These are phyloP conservation scores for Hippopotamyrus pictus DNA, from an alignment of 2,797 vertebrate species.

Conservation along the genomic window DNA sequence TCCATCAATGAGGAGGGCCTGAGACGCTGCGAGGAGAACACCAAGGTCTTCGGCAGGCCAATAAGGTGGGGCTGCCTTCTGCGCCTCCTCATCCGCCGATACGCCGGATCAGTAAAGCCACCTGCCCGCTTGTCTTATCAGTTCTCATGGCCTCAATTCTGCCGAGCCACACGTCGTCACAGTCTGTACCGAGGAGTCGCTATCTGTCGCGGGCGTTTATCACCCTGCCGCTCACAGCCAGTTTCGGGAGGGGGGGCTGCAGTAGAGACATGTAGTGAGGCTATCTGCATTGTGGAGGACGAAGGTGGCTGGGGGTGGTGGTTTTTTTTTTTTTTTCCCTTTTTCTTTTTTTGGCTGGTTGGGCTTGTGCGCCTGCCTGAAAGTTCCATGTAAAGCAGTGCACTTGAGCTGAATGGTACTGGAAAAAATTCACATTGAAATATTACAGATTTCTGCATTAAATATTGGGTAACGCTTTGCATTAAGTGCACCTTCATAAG, in stretches of 20 bases:
- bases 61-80: slow-evolving; percentile 63
- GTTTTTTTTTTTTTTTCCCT: background rate
- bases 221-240: background rate
- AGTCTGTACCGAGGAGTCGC: background rate
- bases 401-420: background rate
- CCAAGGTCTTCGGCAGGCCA: slow-evolving; percentile 78
- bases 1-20: slow-evolving; percentile 84
- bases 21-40: slow-evolving; percentile 78
- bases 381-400: background rate
- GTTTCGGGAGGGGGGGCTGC: background rate
- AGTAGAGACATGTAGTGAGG: background rate
- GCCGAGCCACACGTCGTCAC: background rate
- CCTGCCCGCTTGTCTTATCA: background rate
- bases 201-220: background rate
- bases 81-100: background rate
- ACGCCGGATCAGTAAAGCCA: background rate
- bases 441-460: background rate
- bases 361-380: background rate
- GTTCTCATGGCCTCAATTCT: background rate
- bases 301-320: background rate
- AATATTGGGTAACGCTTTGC: background rate
- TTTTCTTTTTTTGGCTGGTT: background rate
- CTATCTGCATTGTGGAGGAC: background rate
- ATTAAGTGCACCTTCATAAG: background rate
- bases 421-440: background rate